Percentiles rank a stretch among this genome's conserved stretches.
Evolutionary conservation across 2,113 vertebrate species (phyloP).

Genomic region (Nansenia antarctica): DNA sequence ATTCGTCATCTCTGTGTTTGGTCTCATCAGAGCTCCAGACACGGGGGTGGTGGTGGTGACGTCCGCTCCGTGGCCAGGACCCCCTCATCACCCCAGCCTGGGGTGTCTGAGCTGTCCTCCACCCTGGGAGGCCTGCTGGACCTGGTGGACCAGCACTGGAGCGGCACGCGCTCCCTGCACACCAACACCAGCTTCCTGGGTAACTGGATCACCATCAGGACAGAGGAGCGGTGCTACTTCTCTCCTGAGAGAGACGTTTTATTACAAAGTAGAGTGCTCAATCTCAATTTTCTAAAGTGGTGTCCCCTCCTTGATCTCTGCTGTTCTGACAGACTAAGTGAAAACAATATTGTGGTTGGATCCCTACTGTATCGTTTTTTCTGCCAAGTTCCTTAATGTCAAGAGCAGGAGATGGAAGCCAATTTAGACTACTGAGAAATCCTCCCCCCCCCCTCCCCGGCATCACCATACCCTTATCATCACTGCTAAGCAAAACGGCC

Average conservation of each 20-base stretch:
- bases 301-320: too few species aligned
- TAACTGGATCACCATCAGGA: conserved; percentile 15
- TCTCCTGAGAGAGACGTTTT: too few species aligned
- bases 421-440: too few species aligned
- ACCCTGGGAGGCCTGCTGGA: conserved; percentile 69
- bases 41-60: neutral
- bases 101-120: conserved; percentile 49
- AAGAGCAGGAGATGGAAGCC: too few species aligned
- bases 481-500: too few species aligned
- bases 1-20: neutral
- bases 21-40: conserved; percentile 3
- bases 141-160: conserved; percentile 75
- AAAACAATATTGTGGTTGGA: too few species aligned
- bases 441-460: too few species aligned
- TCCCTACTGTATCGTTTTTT: too few species aligned
- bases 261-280: too few species aligned
- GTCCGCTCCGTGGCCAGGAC: neutral
- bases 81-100: conserved; percentile 39
- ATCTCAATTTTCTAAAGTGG: neutral
- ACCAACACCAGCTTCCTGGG: conserved; percentile 74
- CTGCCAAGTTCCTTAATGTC: too few species aligned
- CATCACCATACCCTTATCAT: too few species aligned
- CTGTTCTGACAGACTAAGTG: too few species aligned
- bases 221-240: neutral
- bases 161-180: conserved; percentile 69